Conservation (phyloP, 2,888 invertebrate genomes). For the Hybos culiciformis region DNA sequence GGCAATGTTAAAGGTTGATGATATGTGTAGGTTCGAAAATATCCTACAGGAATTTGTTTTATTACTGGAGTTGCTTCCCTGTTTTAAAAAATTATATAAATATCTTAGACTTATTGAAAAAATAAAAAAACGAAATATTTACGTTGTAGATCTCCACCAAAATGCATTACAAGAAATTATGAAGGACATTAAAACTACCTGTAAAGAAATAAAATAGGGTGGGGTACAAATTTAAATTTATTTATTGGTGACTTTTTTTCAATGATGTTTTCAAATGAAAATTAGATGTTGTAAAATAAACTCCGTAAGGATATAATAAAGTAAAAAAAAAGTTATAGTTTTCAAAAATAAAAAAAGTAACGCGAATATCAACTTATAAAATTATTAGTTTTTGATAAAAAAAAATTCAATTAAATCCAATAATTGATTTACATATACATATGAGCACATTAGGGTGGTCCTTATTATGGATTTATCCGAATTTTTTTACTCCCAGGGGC, state of each 20-base stretch:
- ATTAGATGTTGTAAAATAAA: background rate
- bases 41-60: conserved; percentile 16
- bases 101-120: background rate
- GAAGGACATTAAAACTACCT: conserved; percentile 10
- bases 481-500: no score
- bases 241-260: background rate
- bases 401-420: no score
- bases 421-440: no score
- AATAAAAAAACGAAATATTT: conserved; percentile 3
- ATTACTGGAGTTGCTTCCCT: conserved; percentile 12
- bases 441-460: no score
- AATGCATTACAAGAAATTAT: conserved; percentile 13
- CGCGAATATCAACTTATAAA: no score
- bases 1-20: conserved; percentile 14
- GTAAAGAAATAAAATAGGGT: no score
- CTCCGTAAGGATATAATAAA: no score
- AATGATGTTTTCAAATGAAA: background rate
- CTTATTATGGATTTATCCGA: no score
- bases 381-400: no score
- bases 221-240: background rate
- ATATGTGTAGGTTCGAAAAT: conserved; percentile 17
- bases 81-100: background rate
- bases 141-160: conserved; percentile 15
- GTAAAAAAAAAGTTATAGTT: no score
- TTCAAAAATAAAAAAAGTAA: no score